Base-by-base conservation (phyloP, 2,888 invertebrate species). In the Plagodis dolabraria region DNA sequence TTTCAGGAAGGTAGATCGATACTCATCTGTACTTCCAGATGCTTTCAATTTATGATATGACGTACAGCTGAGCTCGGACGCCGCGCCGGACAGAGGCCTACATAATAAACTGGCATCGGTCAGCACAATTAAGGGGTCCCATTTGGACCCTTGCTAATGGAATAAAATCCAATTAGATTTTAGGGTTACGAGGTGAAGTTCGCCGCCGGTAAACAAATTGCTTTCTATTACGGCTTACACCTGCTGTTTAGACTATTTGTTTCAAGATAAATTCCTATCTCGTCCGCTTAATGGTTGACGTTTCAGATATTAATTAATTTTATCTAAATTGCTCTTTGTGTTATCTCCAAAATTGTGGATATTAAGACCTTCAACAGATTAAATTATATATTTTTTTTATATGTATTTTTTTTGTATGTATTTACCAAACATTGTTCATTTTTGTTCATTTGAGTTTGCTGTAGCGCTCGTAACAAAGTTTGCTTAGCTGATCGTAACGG, bases 111-210 rank as follows among this genome's bases (percentile, higher is more conserved):
- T 84, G 81, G 83, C 82, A 78, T 80, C 81, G 89, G 90, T 89
- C 89, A 89, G 90, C 88, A 87, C 86, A 89, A 89, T 90, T 90
- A 84, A 85, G 84, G 85, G 86, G 82, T 75, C 84, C 89, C 87
- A 87, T 89, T 90, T 88, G 87, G 88, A 89, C 89, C 89, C 87
- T 84, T 77, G 86, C 84, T 92, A 92, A 92, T 92, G 91, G 91
- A 91, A 92, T 91, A 90, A 89, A 90, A 92, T 90, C 90, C 92
- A 92, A 92, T 92, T 92, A 92, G 89, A 90, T 89, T 90, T 90
- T 86, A 90, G 87, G 87, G 90, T 89, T 89, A 90, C 88, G 87
- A 88, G 89, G 89, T 89, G 89, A 87, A 89, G 85, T 89, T 89
- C 87, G 83, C 85, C 83, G 80, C 80, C 85, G 82, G 87, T 85